Evolutionary conservation across 2,888 invertebrate species (phyloP), one percentile per base, ranked within the genome.

Genomic region (Idaea dimidiata): DNA sequence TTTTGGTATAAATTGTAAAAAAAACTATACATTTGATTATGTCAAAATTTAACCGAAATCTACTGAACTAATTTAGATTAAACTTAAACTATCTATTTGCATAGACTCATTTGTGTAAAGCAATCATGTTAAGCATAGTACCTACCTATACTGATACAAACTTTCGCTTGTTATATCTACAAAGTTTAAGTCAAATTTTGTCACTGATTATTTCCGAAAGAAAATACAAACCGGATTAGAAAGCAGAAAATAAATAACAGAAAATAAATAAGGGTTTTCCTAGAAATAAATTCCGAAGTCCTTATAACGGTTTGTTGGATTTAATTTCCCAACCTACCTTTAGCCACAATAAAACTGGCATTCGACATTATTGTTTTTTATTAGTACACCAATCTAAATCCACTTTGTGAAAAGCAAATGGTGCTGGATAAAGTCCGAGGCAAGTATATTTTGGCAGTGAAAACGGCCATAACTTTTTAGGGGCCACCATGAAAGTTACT

Each of bases 391-490:
- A 73, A 84, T 82, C 78, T 77, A 80, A 83, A 84, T 79, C 79
- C 79, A 75, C 74, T 75, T 78, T 77, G 77, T 77, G 82, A 80
- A 83, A 84, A 86, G 75, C 79, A 82, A 82, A 81, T 78, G 67
- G 66, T 67, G 70, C 80, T 78, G 79, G 80, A 87, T 87, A 87
- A 86, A 86, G 80, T 85, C 81, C 76, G 81, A 78, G 74, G 81
- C 82, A 88, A 84, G 82, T 86, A 80, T 84, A 89, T 87, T n/a
- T 86, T 88, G 81, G 79, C 77, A 77, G 78, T 79, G 79, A 80
- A 84, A 84, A 74, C 76, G 77, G 81, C 79, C 68, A 83, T 89
- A 88, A 89, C 84, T 87, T 91, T 90, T 91, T 88, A 89, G 81
- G 81, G 43, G 80, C 82, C 74, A 81, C 84, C 82, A 84, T 89